Conservation (phyloP, 2,797 vertebrate genomes). For the Hypotaenidia philippensis region DNA sequence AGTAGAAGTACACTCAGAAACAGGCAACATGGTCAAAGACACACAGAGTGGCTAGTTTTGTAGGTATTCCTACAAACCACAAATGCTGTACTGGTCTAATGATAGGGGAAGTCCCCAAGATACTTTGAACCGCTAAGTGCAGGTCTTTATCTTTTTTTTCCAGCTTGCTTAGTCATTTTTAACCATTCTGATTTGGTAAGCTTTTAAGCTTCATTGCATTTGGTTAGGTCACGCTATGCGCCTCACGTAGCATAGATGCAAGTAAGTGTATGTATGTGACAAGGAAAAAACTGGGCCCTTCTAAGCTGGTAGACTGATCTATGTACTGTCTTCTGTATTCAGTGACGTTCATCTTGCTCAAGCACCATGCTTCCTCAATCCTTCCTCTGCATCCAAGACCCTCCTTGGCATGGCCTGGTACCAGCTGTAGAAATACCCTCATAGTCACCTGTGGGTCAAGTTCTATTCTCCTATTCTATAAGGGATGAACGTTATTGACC, state of each 20-base stretch:
- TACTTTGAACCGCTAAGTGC: not conserved
- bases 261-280: not conserved
- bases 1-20: not conserved
- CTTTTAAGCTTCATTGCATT: not conserved
- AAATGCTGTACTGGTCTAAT: not conserved
- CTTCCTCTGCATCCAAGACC: not conserved
- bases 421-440: not conserved
- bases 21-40: not conserved
- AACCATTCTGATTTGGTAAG: not conserved
- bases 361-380: not conserved
- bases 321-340: not conserved
- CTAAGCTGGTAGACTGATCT: not conserved
- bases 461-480: not conserved
- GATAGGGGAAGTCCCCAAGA: not conserved
- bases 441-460: not conserved
- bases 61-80: not conserved
- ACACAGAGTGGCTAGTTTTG: not conserved
- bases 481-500: not conserved
- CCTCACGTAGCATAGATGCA: rapidly evolving
- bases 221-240: not conserved
- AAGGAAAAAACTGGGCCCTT: not conserved
- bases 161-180: not conserved
- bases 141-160: not conserved
- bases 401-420: not conserved
- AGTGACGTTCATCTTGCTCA: not conserved